Evolutionary conservation across 2,797 vertebrate genomes (phyloP).

Genomic region (Schizopygopsis malacanthus): DNA sequence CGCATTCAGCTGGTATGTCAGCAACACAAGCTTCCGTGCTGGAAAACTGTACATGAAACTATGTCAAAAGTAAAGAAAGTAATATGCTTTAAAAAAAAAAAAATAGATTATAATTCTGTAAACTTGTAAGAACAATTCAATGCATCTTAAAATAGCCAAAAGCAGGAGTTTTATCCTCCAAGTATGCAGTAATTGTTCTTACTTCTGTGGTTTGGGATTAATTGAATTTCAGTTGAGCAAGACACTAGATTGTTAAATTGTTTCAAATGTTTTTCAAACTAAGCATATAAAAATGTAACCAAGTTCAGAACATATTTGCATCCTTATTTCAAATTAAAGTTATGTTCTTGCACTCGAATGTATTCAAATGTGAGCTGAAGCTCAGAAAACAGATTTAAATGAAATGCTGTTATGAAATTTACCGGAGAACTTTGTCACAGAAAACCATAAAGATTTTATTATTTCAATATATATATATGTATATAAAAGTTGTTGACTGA

Average conservation of each 20-base stretch:
- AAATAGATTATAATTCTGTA: background rate
- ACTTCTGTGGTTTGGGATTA: background rate
- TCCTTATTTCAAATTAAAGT: background rate
- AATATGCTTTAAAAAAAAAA: background rate
- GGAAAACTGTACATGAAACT: background rate
- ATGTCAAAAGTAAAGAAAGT: background rate
- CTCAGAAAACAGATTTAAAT: background rate
- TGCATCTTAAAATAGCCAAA: background rate
- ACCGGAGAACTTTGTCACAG: background rate
- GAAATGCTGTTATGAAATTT: background rate
- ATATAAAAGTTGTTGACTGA: no score
- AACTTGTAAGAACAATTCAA: background rate
- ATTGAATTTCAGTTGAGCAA: background rate
- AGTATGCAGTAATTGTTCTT: background rate
- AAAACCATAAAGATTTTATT: background rate
- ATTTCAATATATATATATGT: no score
- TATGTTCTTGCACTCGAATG: background rate
- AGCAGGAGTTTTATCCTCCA: background rate
- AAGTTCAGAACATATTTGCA: background rate
- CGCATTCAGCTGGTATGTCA: background rate
- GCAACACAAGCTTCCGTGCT: slow-evolving; percentile 11
- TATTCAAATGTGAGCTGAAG: background rate
- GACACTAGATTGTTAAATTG: background rate
- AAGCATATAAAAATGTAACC: background rate
- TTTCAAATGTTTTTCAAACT: background rate